Evolutionary conservation across 2,797 vertebrate genomes (phyloP).

Genomic region (Sardinella longiceps): DNA sequence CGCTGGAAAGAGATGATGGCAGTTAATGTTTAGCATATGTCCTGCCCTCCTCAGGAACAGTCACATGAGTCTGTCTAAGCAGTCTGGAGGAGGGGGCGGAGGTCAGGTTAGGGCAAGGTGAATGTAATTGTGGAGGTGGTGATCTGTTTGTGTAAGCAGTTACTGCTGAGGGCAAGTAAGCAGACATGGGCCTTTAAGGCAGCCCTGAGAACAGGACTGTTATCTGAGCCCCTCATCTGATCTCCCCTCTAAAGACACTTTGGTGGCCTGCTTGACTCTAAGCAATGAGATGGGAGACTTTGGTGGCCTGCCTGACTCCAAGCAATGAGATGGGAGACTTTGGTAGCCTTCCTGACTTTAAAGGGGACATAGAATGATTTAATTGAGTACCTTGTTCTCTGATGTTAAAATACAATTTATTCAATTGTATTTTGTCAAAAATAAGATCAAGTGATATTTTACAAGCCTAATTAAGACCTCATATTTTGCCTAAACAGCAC

Average conservation of each 20-base stretch:
- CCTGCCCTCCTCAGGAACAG: conserved; percentile 18
- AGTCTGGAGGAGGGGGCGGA: background rate
- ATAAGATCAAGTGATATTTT: too few species aligned
- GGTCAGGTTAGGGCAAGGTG: background rate
- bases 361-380: too few species aligned
- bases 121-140: background rate
- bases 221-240: background rate
- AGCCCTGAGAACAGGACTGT: conserved; percentile 38
- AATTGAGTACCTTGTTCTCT: too few species aligned
- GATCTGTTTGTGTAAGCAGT: conserved; percentile 53
- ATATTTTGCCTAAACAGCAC: too few species aligned
- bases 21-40: background rate
- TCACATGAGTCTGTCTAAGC: conserved; percentile 23
- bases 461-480: too few species aligned
- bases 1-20: background rate
- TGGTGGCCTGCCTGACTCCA: background rate
- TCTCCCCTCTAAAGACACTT: background rate
- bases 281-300: background rate
- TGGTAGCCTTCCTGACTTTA: background rate
- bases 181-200: conserved; percentile 51
- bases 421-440: too few species aligned
- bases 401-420: too few species aligned
- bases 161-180: conserved; percentile 55
- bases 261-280: background rate
- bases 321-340: background rate